Evolutionary conservation across 2,888 invertebrate species (phyloP), one percentile per base, ranked within the genome.

Genomic region (Acrobasis repandana): DNA sequence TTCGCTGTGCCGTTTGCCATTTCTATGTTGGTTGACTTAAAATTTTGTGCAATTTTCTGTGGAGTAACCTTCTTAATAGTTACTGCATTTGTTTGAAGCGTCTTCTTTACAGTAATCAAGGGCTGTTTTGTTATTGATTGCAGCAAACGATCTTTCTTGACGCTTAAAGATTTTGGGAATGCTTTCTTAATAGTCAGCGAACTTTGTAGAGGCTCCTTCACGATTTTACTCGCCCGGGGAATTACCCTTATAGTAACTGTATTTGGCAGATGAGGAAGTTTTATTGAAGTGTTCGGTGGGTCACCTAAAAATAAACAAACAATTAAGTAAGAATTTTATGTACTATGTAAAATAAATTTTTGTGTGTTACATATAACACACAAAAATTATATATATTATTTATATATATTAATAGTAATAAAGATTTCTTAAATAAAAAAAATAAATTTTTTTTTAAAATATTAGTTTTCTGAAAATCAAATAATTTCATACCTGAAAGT

Each of bases 241-340:
- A n/a, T 43, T n/a, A 14, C n/a, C 43, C 28, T 28, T 6, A 28
- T 28, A 28, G 14, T 43, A 1, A 43, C 11, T 18, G 28, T 14
- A 28, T 50, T 28, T 28, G 20, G n/a, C 50, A 20, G 28, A 28
- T 2, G 28, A 18, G 14, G 50, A 28, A 50, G 20, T 20, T 18
- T 14, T 50, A 48, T 18, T 50, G 50, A 28, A 14, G 18, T 14
- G 50, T 50, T 50, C 20, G 20, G 14, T 50, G 50, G 20, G 28
- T 43, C 20, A 50, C 50, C 50, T 50, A 50, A 50, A 50, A 50
- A 43, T 56, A 50, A n/a, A 58, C 14, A 50, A 43, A 43, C 2
- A 43, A 14, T 43, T 28, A 28, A 28, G 6, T 28, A 28, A 28
- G 28, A 28, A 28, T 28, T 5, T 2, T 5, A 28, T 28, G 2